Evolutionary conservation across 2,113 vertebrate genomes (phyloP).

Genomic region (Laticauda colubrina): DNA sequence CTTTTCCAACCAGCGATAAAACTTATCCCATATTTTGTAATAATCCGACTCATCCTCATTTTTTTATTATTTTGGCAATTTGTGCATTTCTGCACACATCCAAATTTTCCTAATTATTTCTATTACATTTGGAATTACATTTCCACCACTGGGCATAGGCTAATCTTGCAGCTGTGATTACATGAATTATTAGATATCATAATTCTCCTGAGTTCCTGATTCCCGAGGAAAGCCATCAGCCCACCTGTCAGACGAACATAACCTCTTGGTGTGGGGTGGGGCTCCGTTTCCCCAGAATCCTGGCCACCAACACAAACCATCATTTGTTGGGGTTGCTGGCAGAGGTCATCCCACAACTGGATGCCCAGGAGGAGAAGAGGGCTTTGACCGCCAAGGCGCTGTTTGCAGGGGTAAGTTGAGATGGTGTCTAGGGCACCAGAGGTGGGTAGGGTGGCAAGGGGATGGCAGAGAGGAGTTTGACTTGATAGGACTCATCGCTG

Average conservation of each 20-base stretch:
- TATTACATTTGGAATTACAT: too few species aligned
- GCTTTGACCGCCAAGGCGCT: neutral
- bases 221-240: neutral
- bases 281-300: neutral
- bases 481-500: neutral
- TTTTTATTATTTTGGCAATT: too few species aligned
- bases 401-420: neutral
- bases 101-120: too few species aligned
- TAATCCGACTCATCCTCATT: too few species aligned
- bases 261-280: fast-evolving
- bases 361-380: neutral
- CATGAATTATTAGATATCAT: too few species aligned
- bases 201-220: neutral
- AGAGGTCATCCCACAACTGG: neutral
- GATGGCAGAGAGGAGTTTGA: neutral
- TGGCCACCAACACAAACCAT: neutral
- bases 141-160: too few species aligned
- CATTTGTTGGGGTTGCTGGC: neutral
- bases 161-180: too few species aligned
- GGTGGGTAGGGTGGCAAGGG: neutral
- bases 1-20: too few species aligned
- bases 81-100: too few species aligned
- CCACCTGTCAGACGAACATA: neutral
- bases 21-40: too few species aligned
- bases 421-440: neutral